Evolutionary conservation across 2,113 vertebrate genomes (phyloP).

Genomic region (Sebastes fasciatus): DNA sequence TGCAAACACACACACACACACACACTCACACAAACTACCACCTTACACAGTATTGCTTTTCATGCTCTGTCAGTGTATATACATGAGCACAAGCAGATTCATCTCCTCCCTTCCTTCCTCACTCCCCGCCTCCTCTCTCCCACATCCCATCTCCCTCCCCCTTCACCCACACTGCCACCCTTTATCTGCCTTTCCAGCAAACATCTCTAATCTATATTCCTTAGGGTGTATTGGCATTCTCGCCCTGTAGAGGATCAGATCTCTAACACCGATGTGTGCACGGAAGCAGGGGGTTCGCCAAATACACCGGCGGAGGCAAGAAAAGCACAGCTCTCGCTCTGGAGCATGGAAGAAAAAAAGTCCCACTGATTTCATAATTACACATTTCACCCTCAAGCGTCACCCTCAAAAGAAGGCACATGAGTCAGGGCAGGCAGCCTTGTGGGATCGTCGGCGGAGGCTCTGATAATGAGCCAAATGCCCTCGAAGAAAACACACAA

Average conservation of each 20-base stretch:
- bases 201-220: conserved; percentile 70
- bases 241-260: conserved; percentile 62
- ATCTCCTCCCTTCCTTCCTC: neutral
- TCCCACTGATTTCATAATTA: conserved; percentile 72
- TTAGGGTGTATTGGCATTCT: conserved; percentile 60
- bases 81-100: conserved; percentile 40
- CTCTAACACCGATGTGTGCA: conserved; percentile 60
- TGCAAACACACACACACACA: conserved; percentile 16
- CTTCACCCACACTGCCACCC: conserved; percentile 26
- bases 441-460: conserved; percentile 47
- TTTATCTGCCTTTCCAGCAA: conserved; percentile 49
- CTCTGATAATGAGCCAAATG: conserved; percentile 67
- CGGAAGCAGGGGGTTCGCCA: conserved; percentile 44
- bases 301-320: conserved; percentile 39
- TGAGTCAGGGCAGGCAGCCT: conserved; percentile 66
- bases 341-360: conserved; percentile 11
- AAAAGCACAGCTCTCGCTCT: conserved; percentile 42
- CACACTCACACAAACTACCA: conserved; percentile 1
- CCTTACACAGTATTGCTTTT: conserved; percentile 30
- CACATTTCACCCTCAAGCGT: conserved; percentile 65
- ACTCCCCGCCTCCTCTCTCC: neutral
- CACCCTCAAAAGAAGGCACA: conserved; percentile 50
- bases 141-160: neutral
- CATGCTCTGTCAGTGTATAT: conserved; percentile 40
- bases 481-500: conserved; percentile 64